Evolutionary conservation across 2,797 vertebrate genomes (phyloP), one percentile per base, ranked within the genome.

Genomic region (Micropoecilia bifurca): DNA sequence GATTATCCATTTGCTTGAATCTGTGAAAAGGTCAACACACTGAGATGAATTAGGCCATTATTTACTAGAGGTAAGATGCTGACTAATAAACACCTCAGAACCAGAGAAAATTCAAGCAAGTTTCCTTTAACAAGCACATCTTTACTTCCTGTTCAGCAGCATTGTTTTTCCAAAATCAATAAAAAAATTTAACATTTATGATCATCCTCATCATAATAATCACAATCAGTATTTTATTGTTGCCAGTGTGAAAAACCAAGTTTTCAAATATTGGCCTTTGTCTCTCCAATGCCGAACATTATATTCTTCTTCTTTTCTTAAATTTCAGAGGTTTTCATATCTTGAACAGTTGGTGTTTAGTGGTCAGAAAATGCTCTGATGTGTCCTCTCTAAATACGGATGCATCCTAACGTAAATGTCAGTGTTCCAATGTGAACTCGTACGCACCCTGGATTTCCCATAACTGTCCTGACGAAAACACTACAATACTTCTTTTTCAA

Each of bases 381-480:
- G 28, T 36, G 53, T 74, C 16, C 22, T 46, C 45, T 13, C 28
- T 47, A 41, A 59, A 66, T 28, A 75, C 39, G 73, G 63, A 14
- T 46, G 33, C 73, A 71, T 53, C 41, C 45, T 10, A 12, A n/a
- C 61, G 74, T 83, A 73, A 81, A 84, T 25, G 57, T 57, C 30
- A n/a, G 36, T 63, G 20, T 22, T 14, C 66, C 63, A 61, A 72
- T 59, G 66, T 73, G 69, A 82, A 85, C 63, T 88, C 63, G 4
- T 12, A 68, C 2, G 9, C 77, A 57, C 75, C 83, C 76, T 48
- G 61, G 12, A 66, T 81, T 89, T 86, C 78, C 63, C 63, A 68
- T 68, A 87, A 91, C 59, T 84, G 55, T 86, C 81, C 66, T 59
- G 45, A 73, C 53, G 69, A 87, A 87, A 89, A 85, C 80, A 74